Conservation (phyloP, 2,797 vertebrate species). For the Mallotus villosus region DNA sequence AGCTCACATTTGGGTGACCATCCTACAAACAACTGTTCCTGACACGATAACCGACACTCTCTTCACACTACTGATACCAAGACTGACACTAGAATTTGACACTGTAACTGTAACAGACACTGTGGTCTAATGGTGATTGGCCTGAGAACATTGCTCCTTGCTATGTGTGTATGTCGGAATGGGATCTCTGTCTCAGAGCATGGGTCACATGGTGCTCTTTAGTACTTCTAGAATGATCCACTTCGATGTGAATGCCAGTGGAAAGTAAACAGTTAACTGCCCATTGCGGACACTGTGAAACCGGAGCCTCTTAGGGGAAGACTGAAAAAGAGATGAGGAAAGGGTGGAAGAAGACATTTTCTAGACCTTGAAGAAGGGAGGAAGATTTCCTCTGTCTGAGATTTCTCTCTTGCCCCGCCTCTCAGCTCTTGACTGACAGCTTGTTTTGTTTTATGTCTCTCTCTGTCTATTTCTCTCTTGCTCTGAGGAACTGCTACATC, state of each 20-base stretch:
- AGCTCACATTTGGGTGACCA: no score
- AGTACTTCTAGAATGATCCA: slow-evolving; percentile 22
- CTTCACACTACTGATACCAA: no score
- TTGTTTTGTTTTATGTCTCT: background rate
- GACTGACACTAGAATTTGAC: no score
- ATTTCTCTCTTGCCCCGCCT: slow-evolving; percentile 30
- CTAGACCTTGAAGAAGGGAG: slow-evolving; percentile 47
- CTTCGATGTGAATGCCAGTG: slow-evolving; percentile 22
- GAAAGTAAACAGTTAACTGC: slow-evolving; percentile 61
- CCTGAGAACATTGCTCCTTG: background rate
- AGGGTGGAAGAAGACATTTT: slow-evolving; percentile 56
- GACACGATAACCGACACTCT: no score
- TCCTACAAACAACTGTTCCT: no score
- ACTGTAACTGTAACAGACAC: no score
- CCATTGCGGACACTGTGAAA: slow-evolving; percentile 63
- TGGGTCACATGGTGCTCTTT: slow-evolving; percentile 5
- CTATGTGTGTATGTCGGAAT: background rate
- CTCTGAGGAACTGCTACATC: slow-evolving; percentile 29
- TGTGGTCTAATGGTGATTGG: no score
- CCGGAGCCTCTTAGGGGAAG: slow-evolving; percentile 60
- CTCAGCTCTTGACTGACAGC: slow-evolving; percentile 31
- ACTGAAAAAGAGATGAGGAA: slow-evolving; percentile 21
- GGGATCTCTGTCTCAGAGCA: slow-evolving; percentile 10
- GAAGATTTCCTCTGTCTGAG: slow-evolving; percentile 31
- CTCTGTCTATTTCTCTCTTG: slow-evolving; percentile 18